phyloP scores from a whole-genome alignment of 2,888 invertebrate genomes.

The Invenusta paracnida region DNA sequence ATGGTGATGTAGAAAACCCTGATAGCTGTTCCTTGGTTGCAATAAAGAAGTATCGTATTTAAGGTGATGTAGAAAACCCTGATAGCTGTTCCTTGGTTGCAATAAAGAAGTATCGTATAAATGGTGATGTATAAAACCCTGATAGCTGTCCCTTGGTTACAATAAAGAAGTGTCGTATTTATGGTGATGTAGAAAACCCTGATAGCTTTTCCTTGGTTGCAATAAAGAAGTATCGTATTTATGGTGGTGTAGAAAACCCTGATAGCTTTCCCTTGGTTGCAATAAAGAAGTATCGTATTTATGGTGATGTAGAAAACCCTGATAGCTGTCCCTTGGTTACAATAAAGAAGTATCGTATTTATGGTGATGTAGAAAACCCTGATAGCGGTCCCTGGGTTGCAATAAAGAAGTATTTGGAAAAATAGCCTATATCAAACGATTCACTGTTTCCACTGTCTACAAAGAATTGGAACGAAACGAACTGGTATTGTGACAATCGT shows the following conservation, averaged over 20 bases:
- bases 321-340: conserved; percentile 20
- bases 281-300: conserved; percentile 19
- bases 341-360: conserved; percentile 19
- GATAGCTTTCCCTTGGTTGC: conserved; percentile 17
- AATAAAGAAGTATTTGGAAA: not conserved
- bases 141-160: conserved; percentile 20
- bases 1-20: conserved; percentile 29
- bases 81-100: conserved; percentile 19
- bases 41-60: conserved; percentile 19
- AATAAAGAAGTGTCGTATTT: conserved; percentile 20
- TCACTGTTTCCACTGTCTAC: conserved; percentile 25
- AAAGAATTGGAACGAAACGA: conserved; percentile 30
- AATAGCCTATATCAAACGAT: not conserved
- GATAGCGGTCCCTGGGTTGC: conserved; percentile 10
- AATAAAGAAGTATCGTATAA: conserved; percentile 1
- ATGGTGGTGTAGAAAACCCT: conserved; percentile 25
- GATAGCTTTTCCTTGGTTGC: conserved; percentile 12
- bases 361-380: conserved; percentile 29
- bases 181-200: conserved; percentile 29
- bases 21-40: conserved; percentile 19
- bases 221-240: conserved; percentile 19
- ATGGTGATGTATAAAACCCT: conserved; percentile 25
- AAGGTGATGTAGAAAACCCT: conserved; percentile 25
- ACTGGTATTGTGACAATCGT: conserved; percentile 32
- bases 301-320: conserved; percentile 29